These are phyloP conservation scores for Galago senegalensis DNA, from an alignment of 2,797 vertebrate species.

Conservation along the genomic window DNA sequence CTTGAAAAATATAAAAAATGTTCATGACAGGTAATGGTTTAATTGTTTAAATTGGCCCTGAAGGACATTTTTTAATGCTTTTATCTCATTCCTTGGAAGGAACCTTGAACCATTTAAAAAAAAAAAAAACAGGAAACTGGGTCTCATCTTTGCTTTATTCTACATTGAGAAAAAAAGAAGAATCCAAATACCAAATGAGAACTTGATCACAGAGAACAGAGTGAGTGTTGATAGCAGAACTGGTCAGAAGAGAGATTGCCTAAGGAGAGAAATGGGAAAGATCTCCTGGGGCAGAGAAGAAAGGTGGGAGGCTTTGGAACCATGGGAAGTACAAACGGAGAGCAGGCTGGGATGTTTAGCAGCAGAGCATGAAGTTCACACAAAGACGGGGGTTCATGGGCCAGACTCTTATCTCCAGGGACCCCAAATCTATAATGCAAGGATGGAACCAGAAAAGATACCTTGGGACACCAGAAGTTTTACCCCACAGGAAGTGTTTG, in stretches of 20 bases:
- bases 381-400: not conserved
- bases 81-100: not conserved
- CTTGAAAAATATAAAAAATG: constrained; percentile 52
- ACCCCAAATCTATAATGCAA: not conserved
- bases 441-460: not conserved
- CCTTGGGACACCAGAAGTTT: not conserved
- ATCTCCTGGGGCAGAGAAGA: not conserved
- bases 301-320: not conserved
- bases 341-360: not conserved
- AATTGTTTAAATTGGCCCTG: not conserved
- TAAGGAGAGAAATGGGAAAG: not conserved
- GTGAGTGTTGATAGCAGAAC: not conserved
- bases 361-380: not conserved
- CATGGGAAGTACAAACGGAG: not conserved
- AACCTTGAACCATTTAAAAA: not conserved
- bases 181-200: not conserved
- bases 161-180: not conserved
- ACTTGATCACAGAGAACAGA: not conserved
- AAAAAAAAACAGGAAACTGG: not conserved
- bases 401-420: not conserved
- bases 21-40: constrained; percentile 10
- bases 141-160: not conserved
- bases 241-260: not conserved
- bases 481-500: not conserved
- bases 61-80: not conserved